Percentiles rank a stretch among this genome's conserved stretches.
Conservation (phyloP, 2,113 vertebrate genomes). For the Coracopsis vasa region DNA sequence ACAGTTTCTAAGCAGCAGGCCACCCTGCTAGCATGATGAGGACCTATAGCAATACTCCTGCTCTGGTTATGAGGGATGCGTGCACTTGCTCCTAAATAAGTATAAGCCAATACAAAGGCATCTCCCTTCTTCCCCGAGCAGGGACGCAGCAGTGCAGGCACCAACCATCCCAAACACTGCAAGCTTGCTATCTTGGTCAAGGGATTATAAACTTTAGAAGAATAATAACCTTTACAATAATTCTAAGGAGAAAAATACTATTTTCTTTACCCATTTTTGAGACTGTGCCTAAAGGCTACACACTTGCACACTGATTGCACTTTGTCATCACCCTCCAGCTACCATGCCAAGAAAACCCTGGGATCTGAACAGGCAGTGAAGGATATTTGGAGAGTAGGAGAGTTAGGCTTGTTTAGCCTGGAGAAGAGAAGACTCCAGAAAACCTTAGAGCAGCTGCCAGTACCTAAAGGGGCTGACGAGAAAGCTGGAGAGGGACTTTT, state of each 20-base stretch:
- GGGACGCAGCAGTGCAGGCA: neutral
- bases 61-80: fast-evolving
- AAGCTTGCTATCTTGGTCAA: neutral
- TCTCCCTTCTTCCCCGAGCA: neutral
- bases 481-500: neutral
- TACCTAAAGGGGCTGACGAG: neutral
- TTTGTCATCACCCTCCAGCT: neutral
- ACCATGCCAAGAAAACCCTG: fast-evolving
- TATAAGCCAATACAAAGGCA: too few species aligned
- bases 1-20: fast-evolving
- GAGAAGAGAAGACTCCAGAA: neutral
- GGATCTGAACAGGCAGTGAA: neutral
- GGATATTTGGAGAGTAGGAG: neutral
- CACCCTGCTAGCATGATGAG: neutral
- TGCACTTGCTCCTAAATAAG: neutral
- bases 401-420: neutral
- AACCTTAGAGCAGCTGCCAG: neutral
- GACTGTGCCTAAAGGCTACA: neutral
- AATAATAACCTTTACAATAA: neutral
- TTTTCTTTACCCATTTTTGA: neutral
- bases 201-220: neutral
- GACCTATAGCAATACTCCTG: neutral
- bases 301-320: neutral
- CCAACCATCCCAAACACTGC: neutral
- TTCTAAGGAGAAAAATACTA: neutral